Evolutionary conservation across 1,140 invertebrate species (phyloP), one percentile per base, ranked within the genome.

Genomic region (Camponotus vicinus): DNA sequence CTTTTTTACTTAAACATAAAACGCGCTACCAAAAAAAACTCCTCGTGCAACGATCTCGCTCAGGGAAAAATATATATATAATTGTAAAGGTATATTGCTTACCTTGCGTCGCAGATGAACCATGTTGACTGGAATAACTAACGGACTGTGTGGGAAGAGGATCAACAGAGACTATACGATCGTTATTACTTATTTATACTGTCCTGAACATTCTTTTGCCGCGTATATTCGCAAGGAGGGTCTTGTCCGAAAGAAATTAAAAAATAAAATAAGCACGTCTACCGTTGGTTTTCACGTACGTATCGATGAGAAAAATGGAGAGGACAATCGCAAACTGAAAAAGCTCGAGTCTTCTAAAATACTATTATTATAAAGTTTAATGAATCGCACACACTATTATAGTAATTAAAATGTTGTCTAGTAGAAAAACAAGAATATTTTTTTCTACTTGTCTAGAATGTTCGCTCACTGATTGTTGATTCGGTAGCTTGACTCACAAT

Each of bases 61-160:
- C 9, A 57, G 3, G 7, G 3, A 57, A 6, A 6, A 55, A 21
- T 57, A 45, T 45, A 13, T 2, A 45, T 40, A 5, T 32, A 3
- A 27, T 21, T 3, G 2, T 1, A 9, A 34, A n/a, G 8, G 3
- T 55, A n/a, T 1, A 27, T 52, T 8, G 89, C 89, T 63, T 91
- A 93, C 94, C 92, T 94, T 94, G 34, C 86, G 89, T 40, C 93
- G 90, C 13, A 92, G 42, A 4, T 94, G 92, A 85, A 94, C 92
- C 94, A 94, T 94, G 64, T 76, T 93, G 79, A 57, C 8, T 13
- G 0, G 15, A 42, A 37, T 37, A 37, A 9, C 8, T 37, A 42
- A 0, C 5, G 5, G 13, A 59, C 4, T 40, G 13, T 9, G 18
- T 37, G 7, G 3, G 70, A 1, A 42, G 4, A 55, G 1, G 11